Evolutionary conservation across 1,140 invertebrate genomes (phyloP).

Genomic region (Drosophila orosa): DNA sequence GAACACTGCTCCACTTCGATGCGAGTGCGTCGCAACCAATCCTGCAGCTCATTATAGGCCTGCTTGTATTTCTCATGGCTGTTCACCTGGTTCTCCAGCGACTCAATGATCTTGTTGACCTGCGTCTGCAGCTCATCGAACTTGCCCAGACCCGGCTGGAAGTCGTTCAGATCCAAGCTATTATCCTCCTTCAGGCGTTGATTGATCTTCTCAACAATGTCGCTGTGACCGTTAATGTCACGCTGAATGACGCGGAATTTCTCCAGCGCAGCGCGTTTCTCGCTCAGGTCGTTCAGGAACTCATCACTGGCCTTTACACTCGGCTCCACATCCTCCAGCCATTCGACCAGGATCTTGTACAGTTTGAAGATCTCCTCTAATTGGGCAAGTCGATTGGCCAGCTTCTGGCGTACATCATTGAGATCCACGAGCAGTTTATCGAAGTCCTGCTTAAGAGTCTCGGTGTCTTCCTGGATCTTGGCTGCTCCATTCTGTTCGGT

Average conservation of each 20-base stretch:
- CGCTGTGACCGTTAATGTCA: conserved; percentile 91
- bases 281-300: conserved; percentile 92
- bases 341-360: conserved; percentile 91
- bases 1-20: conserved; percentile 93
- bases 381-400: conserved; percentile 89
- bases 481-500: conserved; percentile 93
- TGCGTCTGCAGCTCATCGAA: conserved; percentile 89
- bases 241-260: conserved; percentile 91
- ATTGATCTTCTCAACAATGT: conserved; percentile 90
- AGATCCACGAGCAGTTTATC: conserved; percentile 93
- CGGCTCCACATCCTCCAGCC: conserved; percentile 93
- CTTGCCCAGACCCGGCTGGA: conserved; percentile 88
- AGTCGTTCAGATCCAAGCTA: conserved; percentile 88
- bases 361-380: conserved; percentile 94
- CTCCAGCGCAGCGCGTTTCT: conserved; percentile 94
- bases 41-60: conserved; percentile 91
- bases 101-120: conserved; percentile 88
- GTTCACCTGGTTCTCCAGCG: conserved; percentile 92
- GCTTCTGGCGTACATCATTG: conserved; percentile 90
- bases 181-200: conserved; percentile 88
- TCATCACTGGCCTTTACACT: conserved; percentile 90
- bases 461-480: conserved; percentile 95
- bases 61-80: conserved; percentile 94
- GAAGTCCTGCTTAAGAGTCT: conserved; percentile 94
- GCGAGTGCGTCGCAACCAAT: conserved; percentile 94